phyloP scores from a whole-genome alignment of 2,888 invertebrate genomes.

The Julus scanicus region DNA sequence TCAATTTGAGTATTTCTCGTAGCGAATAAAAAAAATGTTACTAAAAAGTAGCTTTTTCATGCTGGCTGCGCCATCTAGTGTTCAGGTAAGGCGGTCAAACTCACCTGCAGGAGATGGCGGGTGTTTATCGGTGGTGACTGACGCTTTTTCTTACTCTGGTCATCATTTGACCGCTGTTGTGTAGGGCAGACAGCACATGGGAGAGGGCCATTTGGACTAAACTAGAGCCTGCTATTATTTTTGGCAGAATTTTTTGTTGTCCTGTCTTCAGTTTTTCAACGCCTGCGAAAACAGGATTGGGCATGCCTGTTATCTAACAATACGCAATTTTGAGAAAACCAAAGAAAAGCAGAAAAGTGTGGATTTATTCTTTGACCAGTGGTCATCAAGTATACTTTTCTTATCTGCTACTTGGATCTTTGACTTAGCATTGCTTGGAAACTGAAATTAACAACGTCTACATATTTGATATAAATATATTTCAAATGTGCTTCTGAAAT shows the following conservation, averaged over 20 bases:
- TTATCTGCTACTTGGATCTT: neutral
- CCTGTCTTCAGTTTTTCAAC: neutral
- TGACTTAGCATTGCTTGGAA: neutral
- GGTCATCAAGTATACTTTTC: neutral
- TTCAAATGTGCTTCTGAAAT: neutral
- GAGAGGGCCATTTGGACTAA: neutral
- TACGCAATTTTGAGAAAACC: neutral
- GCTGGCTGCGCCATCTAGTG: slow-evolving; percentile 12
- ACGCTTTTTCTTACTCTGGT: slow-evolving; percentile 41
- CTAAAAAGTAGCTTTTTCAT: neutral
- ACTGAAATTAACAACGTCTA: neutral
- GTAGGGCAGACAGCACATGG: neutral
- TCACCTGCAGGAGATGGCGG: slow-evolving; percentile 20
- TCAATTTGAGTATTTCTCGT: neutral
- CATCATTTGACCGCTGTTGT: slow-evolving; percentile 26
- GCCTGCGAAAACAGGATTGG: neutral
- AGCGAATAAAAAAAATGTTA: neutral
- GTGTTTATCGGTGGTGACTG: slow-evolving; percentile 12
- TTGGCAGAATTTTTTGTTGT: neutral
- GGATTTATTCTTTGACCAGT: neutral
- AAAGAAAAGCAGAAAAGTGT: slow-evolving; percentile 28
- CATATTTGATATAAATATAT: neutral
- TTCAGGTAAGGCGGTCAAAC: slow-evolving; percentile 32
- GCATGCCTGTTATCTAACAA: neutral
- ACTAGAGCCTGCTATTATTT: neutral